phyloP scores from a whole-genome alignment of 2,113 vertebrate genomes.

The Ammodytes dubius region DNA sequence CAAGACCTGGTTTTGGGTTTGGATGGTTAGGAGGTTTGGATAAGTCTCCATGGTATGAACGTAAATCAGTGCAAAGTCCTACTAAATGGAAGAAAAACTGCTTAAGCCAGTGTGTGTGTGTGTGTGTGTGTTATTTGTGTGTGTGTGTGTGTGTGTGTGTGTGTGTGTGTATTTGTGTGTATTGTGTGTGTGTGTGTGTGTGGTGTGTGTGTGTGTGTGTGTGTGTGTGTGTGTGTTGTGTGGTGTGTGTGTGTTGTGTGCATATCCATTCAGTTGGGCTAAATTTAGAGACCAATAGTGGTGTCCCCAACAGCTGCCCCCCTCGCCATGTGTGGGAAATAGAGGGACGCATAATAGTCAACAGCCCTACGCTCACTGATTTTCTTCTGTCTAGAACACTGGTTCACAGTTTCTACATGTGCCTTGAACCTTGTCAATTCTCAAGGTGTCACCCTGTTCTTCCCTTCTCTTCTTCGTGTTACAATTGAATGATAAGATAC shows the following conservation, averaged over 20 bases:
- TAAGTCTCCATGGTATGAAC: background rate
- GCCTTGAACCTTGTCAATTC: background rate
- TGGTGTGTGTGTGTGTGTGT: background rate
- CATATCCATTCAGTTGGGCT: slow-evolving; percentile 48
- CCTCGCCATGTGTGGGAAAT: slow-evolving; percentile 37
- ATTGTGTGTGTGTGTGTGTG: slow-evolving; percentile 10
- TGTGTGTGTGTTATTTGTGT: background rate
- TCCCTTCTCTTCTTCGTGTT: background rate
- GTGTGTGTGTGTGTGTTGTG: background rate
- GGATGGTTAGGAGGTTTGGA: background rate
- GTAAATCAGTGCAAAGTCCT: slow-evolving; percentile 1
- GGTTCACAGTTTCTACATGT: background rate
- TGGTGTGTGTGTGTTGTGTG: background rate
- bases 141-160: background rate
- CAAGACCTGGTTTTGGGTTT: slow-evolving; percentile 5
- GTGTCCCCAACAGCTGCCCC: slow-evolving; percentile 72
- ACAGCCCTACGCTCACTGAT: background rate
- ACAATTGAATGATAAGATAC: slow-evolving; percentile 2
- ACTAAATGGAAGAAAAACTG: background rate
- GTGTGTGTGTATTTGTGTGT: background rate
- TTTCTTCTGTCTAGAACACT: slow-evolving; percentile 8
- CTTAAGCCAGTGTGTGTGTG: slow-evolving; percentile 16
- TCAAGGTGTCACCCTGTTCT: background rate
- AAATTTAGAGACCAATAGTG: slow-evolving; percentile 70
- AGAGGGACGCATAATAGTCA: slow-evolving; percentile 18